Percentiles rank a stretch among this genome's conserved stretches.
Evolutionary conservation across 92 coral and sea anemone species (phyloP).

Genomic region (Blastomussa wellsi): DNA sequence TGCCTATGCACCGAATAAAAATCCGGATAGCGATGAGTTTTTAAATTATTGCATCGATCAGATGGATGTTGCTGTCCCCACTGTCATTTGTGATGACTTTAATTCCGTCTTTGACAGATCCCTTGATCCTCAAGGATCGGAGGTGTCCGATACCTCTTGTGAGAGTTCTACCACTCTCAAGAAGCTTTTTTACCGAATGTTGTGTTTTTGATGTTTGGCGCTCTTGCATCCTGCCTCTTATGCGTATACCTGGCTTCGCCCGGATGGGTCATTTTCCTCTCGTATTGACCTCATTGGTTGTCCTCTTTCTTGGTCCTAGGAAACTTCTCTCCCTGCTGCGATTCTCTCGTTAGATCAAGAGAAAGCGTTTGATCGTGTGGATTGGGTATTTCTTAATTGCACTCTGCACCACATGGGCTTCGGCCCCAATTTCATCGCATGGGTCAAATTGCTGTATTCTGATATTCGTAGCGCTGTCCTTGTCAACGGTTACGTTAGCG

Average conservation of each 20-base stretch:
- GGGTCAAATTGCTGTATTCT: constrained; percentile 14
- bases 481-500: constrained; percentile 12
- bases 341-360: constrained; percentile 12
- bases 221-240: background rate
- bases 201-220: constrained; percentile 54
- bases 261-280: background rate
- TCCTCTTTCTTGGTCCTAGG: background rate
- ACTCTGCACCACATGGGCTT: background rate
- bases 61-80: constrained; percentile 28
- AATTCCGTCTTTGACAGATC: constrained; percentile 11
- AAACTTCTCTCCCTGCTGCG: constrained; percentile 14
- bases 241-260: background rate
- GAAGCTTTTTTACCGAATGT: background rate
- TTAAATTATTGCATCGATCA: background rate
- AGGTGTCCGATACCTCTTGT: background rate
- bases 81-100: constrained; percentile 32
- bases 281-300: constrained; percentile 3
- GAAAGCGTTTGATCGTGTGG: background rate
- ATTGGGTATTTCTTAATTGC: background rate
- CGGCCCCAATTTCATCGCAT: constrained; percentile 16
- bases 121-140: constrained; percentile 1
- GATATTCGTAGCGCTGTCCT: constrained; percentile 21
- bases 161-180: background rate
- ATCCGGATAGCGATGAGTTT: constrained; percentile 16
- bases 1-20: constrained; percentile 50